These are phyloP conservation scores for Trichoplusia ni DNA, from an alignment of 1,140 invertebrate genomes.

Conservation along the genomic window DNA sequence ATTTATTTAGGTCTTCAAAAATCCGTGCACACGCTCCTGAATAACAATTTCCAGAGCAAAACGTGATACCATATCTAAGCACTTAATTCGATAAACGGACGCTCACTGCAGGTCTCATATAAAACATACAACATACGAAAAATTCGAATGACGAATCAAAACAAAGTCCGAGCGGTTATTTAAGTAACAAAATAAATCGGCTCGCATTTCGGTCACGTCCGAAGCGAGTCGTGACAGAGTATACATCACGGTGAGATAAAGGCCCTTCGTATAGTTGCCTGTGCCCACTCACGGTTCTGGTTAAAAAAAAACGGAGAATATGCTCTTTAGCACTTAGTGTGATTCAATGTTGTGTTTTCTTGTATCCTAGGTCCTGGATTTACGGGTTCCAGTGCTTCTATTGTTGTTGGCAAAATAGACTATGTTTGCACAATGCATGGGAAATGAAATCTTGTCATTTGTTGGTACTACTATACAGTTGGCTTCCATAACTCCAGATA, in stretches of 20 bases:
- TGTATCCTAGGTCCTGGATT: constrained; percentile 6
- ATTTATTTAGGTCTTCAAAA: no score
- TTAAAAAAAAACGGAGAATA: constrained; percentile 46
- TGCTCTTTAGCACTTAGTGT: constrained; percentile 64
- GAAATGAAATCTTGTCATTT: no score
- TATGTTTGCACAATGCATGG: no score
- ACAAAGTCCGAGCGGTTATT: constrained; percentile 43
- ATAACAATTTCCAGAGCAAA: background rate
- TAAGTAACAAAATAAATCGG: constrained; percentile 58
- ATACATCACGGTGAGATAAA: constrained; percentile 75
- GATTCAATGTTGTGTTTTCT: constrained; percentile 29
- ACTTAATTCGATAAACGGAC: constrained; percentile 18
- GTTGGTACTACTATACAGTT: no score
- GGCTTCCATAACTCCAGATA: no score
- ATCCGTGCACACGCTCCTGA: background rate
- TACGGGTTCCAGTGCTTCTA: no score
- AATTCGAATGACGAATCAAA: constrained; percentile 34
- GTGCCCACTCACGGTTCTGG: constrained; percentile 55
- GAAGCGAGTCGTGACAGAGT: constrained; percentile 67
- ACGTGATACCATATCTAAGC: constrained; percentile 10
- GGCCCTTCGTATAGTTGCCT: constrained; percentile 56
- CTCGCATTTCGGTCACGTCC: constrained; percentile 74
- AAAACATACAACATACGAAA: constrained; percentile 12
- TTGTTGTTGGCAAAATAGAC: constrained; percentile 9
- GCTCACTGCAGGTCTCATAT: background rate